Percentiles rank a stretch among this genome's conserved stretches.
Evolutionary conservation across 1,140 invertebrate species (phyloP).

Genomic region (Acromyrmex echinatior): DNA sequence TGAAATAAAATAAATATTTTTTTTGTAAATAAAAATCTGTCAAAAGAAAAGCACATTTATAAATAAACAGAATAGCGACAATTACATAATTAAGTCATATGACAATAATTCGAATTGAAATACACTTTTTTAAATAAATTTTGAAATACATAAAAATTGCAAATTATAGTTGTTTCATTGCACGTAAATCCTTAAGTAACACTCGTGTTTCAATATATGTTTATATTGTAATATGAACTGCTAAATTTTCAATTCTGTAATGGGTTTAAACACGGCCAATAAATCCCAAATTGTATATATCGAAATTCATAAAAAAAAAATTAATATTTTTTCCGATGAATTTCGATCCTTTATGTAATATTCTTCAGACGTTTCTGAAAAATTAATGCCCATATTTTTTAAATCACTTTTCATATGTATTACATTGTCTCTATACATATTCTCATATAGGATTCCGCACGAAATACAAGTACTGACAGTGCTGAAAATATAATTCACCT

Average conservation of each 20-base stretch:
- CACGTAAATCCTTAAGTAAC: too few relatives aligned
- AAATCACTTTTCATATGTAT: not conserved
- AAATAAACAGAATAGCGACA: too few relatives aligned
- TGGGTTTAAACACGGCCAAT: too few relatives aligned
- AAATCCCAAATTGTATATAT: too few relatives aligned
- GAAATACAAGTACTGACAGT: not conserved
- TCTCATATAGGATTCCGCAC: too few relatives aligned
- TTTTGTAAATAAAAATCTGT: not conserved
- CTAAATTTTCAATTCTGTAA: too few relatives aligned
- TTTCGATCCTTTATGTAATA: not conserved
- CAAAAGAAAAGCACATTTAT: not conserved
- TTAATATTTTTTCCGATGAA: not conserved
- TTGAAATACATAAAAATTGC: not conserved
- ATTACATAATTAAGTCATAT: too few relatives aligned
- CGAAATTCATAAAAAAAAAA: not conserved
- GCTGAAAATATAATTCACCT: not conserved
- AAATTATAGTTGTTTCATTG: not conserved
- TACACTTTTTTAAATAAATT: not conserved
- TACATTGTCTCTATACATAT: not conserved
- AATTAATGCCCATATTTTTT: not conserved
- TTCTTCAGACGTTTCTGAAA: not conserved
- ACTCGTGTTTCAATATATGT: too few relatives aligned
- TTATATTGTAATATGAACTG: too few relatives aligned
- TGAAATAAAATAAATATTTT: not conserved
- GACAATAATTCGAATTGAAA: too few relatives aligned